phyloP scores from a whole-genome alignment of 2,797 vertebrate genomes.

The Syndactyla subalaris region DNA sequence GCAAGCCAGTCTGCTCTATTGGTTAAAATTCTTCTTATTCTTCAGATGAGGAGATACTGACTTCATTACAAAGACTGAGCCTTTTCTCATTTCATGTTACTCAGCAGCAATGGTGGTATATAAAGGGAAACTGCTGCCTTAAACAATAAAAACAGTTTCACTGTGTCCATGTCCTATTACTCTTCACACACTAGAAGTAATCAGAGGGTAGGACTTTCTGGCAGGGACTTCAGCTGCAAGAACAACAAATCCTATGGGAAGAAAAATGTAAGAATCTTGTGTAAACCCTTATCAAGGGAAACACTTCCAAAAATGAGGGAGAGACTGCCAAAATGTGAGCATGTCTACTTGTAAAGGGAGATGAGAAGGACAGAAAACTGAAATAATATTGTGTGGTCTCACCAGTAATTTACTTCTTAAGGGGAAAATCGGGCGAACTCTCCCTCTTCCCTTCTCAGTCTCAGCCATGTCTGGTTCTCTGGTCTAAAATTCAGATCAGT shows the following conservation, averaged over 20 bases:
- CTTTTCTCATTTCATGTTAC: not conserved
- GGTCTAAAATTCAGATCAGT: slow-evolving; percentile 35
- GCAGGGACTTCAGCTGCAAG: not conserved
- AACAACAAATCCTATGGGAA: not conserved
- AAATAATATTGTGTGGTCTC: slow-evolving; percentile 15
- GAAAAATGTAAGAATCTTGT: not conserved
- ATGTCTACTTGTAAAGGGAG: not conserved
- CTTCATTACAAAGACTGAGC: not conserved
- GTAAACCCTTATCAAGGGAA: not conserved
- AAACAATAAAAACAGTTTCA: not conserved
- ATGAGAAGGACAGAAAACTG: not conserved
- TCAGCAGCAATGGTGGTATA: not conserved
- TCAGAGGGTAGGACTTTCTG: not conserved
- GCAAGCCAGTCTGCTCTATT: not conserved
- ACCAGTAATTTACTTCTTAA: slow-evolving; percentile 13
- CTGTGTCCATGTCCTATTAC: not conserved
- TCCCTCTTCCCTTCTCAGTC: not conserved
- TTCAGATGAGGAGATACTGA: not conserved
- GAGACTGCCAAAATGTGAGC: not conserved
- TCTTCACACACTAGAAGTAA: not conserved
- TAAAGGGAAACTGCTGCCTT: slow-evolving; percentile 19
- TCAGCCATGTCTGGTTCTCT: slow-evolving; percentile 2
- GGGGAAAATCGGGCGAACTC: not conserved
- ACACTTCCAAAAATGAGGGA: not conserved
- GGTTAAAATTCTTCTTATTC: slow-evolving; percentile 10